phyloP scores from a whole-genome alignment of 2,888 invertebrate genomes.

The Synergus laeviventris region DNA sequence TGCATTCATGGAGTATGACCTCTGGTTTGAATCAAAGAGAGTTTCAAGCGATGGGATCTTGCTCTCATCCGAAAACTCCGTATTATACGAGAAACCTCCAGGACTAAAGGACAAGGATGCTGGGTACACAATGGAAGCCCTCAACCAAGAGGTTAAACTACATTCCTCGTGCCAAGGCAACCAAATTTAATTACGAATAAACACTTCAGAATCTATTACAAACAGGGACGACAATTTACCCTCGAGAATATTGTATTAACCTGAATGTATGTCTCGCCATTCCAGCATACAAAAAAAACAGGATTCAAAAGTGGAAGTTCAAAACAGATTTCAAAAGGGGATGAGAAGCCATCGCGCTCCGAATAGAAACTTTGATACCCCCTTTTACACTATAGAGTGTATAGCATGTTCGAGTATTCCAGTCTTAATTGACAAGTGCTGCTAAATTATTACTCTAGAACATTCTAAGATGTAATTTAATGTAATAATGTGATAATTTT shows the following conservation, averaged over 20 bases:
- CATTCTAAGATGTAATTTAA: conserved; percentile 15
- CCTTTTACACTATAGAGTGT: too few species aligned
- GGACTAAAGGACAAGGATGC: conserved; percentile 41
- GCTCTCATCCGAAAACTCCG: conserved; percentile 45
- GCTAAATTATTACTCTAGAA: conserved; percentile 20
- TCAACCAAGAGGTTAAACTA: conserved; percentile 41
- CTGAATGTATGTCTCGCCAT: conserved; percentile 22
- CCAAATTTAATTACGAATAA: conserved; percentile 47
- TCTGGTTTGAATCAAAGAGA: conserved; percentile 49
- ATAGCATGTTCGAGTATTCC: background rate
- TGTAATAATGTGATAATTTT: conserved; percentile 39
- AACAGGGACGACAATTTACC: conserved; percentile 43
- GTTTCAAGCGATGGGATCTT: conserved; percentile 49
- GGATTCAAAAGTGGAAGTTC: too few species aligned
- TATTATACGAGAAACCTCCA: conserved; percentile 44
- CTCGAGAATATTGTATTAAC: conserved; percentile 38
- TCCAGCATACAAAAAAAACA: background rate
- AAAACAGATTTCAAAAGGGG: too few species aligned
- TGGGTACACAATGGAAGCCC: conserved; percentile 44
- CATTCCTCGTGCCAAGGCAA: conserved; percentile 37
- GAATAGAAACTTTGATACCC: too few species aligned
- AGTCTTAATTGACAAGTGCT: conserved; percentile 12
- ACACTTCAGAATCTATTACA: conserved; percentile 41
- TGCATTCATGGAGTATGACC: conserved; percentile 47
- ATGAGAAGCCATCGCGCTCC: too few species aligned